Evolutionary conservation across 2,888 invertebrate species (phyloP).

Genomic region (Congeria kusceri): DNA sequence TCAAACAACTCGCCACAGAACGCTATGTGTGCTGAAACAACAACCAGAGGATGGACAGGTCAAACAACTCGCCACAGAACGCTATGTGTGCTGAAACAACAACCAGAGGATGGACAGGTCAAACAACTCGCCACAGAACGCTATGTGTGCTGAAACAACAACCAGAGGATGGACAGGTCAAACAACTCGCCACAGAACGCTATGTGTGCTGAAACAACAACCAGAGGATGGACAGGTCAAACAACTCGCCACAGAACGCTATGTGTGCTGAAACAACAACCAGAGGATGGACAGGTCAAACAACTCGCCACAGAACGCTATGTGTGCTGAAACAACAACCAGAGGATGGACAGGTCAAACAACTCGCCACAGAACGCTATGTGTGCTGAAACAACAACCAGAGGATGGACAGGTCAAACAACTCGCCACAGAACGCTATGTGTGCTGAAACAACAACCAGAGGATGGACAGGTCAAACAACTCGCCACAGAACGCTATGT

Average conservation of each 20-base stretch:
- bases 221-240: slow-evolving; percentile 96
- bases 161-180: slow-evolving; percentile 95
- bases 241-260: slow-evolving; percentile 96
- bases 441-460: slow-evolving; percentile 88
- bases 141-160: slow-evolving; percentile 89
- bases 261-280: slow-evolving; percentile 88
- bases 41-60: slow-evolving; percentile 93
- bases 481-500: slow-evolving; percentile 97
- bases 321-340: slow-evolving; percentile 88
- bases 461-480: slow-evolving; percentile 96
- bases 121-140: slow-evolving; percentile 96
- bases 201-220: slow-evolving; percentile 88
- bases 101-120: slow-evolving; percentile 94
- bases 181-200: slow-evolving; percentile 97
- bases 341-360: slow-evolving; percentile 96
- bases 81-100: slow-evolving; percentile 90
- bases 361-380: slow-evolving; percentile 97
- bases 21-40: slow-evolving; percentile 90
- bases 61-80: slow-evolving; percentile 96
- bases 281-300: slow-evolving; percentile 97
- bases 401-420: slow-evolving; percentile 96
- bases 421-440: slow-evolving; percentile 96
- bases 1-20: slow-evolving; percentile 97
- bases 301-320: slow-evolving; percentile 97
- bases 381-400: slow-evolving; percentile 87